Conservation (phyloP, 1,140 invertebrate genomes). For the Cherax quadricarinatus region DNA sequence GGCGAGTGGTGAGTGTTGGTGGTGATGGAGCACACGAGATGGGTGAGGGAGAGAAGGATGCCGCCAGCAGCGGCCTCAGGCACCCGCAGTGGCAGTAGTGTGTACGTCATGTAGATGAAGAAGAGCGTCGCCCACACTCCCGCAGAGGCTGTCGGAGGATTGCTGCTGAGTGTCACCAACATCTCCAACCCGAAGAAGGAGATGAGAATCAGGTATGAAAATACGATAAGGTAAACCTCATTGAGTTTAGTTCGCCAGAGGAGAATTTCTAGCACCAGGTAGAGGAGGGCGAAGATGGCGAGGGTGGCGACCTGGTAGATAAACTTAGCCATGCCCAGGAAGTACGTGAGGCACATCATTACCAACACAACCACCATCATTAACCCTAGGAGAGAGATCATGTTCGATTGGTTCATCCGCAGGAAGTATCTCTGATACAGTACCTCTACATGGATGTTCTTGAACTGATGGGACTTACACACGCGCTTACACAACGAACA, state of each 20-base stretch:
- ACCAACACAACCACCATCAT: conserved; percentile 84
- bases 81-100: conserved; percentile 86
- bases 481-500: conserved; percentile 76
- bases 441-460: conserved; percentile 87
- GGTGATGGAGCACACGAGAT: conserved; percentile 38
- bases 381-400: conserved; percentile 88
- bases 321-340: conserved; percentile 75
- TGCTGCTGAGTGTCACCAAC: conserved; percentile 75
- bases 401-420: conserved; percentile 93
- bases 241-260: conserved; percentile 88
- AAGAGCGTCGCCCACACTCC: conserved; percentile 85
- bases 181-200: conserved; percentile 76
- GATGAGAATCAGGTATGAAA: conserved; percentile 86
- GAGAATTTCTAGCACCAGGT: conserved; percentile 84
- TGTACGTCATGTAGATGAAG: conserved; percentile 92
- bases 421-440: conserved; percentile 95
- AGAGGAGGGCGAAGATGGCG: conserved; percentile 76
- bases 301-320: conserved; percentile 74
- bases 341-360: conserved; percentile 78
- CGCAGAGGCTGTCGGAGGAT: conserved; percentile 77
- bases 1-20: conserved; percentile 35
- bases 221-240: conserved; percentile 89
- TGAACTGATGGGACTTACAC: conserved; percentile 82
- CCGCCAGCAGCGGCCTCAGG: conserved; percentile 76
- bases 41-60: conserved; percentile 73